A percentile compares a stretch with the other conserved stretches of the same genome.
These are phyloP conservation scores for Linepithema humile DNA, from an alignment of 1,140 invertebrate genomes.

Conservation along the genomic window DNA sequence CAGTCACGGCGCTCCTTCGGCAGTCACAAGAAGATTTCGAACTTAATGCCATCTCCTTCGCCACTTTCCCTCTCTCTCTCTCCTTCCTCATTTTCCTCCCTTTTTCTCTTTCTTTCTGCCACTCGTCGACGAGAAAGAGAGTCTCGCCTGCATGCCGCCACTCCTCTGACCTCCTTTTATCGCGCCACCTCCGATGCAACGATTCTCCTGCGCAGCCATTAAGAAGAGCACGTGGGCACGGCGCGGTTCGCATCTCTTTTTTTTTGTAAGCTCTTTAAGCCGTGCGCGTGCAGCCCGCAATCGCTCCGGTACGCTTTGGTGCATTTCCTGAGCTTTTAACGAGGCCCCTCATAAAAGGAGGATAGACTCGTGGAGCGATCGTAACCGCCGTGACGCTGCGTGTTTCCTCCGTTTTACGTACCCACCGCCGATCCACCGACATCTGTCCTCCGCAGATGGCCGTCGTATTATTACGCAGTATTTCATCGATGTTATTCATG, in stretches of 20 bases:
- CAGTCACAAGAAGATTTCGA: conserved; percentile 60
- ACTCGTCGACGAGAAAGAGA: background rate
- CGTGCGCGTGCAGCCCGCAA: conserved; percentile 48
- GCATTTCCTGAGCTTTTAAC: conserved; percentile 78
- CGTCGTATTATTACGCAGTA: background rate
- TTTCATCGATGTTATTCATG: background rate
- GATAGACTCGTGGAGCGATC: conserved; percentile 7
- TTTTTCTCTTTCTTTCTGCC: background rate
- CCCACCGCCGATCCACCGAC: background rate
- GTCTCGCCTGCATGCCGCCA: conserved; percentile 10
- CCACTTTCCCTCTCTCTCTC: conserved; percentile 25
- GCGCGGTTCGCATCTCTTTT: conserved; percentile 63
- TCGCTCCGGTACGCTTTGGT: conserved; percentile 61
- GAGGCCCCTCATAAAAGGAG: conserved; percentile 70
- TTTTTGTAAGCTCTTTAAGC: conserved; percentile 70
- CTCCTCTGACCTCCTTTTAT: conserved; percentile 33
- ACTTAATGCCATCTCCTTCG: conserved; percentile 39
- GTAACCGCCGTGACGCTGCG: background rate
- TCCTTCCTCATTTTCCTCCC: background rate
- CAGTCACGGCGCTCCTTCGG: conserved; percentile 59
- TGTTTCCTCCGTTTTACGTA: conserved; percentile 53
- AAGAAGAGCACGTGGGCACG: conserved; percentile 69
- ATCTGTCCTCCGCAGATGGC: background rate
- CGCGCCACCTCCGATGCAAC: conserved; percentile 18
- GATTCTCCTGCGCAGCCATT: conserved; percentile 72